phyloP scores from a whole-genome alignment of 2,888 invertebrate genomes.

The Homarus gammarus region DNA sequence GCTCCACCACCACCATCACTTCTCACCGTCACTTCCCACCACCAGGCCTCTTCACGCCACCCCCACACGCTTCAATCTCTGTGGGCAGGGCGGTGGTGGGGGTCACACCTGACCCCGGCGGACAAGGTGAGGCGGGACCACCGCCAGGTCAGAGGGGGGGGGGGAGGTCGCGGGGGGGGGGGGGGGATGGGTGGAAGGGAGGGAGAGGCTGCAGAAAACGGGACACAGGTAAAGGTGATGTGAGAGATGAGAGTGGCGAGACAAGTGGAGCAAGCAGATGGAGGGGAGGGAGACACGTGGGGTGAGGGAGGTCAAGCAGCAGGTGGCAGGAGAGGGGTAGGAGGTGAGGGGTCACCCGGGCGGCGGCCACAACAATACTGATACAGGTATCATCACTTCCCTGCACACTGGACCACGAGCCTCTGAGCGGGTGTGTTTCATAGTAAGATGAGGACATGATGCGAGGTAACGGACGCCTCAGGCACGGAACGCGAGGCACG shows the following conservation, averaged over 20 bases:
- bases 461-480: constrained; percentile 72
- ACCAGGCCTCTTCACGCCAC: constrained; percentile 6
- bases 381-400: constrained; percentile 55
- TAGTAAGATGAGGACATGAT: constrained; percentile 66
- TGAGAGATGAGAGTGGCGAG: background rate
- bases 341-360: constrained; percentile 45
- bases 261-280: background rate
- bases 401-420: constrained; percentile 63
- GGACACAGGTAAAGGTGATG: background rate
- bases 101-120: constrained; percentile 18
- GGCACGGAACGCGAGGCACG: constrained; percentile 72
- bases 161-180: constrained; percentile 1
- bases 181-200: background rate
- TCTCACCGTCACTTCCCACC: constrained; percentile 28
- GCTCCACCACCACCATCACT: constrained; percentile 51
- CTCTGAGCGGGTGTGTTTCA: constrained; percentile 71
- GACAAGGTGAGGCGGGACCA: background rate
- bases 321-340: constrained; percentile 42
- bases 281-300: constrained; percentile 41
- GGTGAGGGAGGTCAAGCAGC: constrained; percentile 37
- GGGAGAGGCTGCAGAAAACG: background rate
- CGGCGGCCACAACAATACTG: constrained; percentile 66
- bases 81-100: constrained; percentile 34
- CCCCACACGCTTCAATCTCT: constrained; percentile 27
- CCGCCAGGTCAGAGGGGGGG: constrained; percentile 1